Percentiles rank a stretch among this genome's conserved stretches.
Conservation (phyloP, 2,797 vertebrate species). For the Clamator glandarius region DNA sequence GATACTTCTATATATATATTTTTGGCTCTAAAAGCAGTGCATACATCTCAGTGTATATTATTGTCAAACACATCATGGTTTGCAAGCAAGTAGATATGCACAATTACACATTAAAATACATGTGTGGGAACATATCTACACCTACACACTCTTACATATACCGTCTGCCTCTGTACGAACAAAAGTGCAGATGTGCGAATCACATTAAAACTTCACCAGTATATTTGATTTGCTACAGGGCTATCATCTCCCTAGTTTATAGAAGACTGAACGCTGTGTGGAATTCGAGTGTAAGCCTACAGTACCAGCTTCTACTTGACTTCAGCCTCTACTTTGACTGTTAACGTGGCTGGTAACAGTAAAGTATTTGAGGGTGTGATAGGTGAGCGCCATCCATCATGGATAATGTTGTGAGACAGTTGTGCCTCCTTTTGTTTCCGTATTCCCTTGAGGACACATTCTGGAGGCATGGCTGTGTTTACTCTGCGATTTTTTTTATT, state of each 20-base stretch:
- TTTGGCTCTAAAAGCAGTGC: not conserved
- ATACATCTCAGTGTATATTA: not conserved
- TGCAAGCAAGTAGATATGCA: not conserved
- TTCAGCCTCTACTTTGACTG: slow-evolving; percentile 63
- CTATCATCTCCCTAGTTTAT: not conserved
- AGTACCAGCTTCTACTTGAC: slow-evolving; percentile 21
- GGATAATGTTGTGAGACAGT: slow-evolving; percentile 83
- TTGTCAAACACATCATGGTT: not conserved
- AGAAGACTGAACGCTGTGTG: not conserved
- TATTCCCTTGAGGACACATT: slow-evolving; percentile 76
- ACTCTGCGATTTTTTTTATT: slow-evolving; percentile 51
- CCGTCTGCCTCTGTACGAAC: not conserved
- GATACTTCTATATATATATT: not conserved
- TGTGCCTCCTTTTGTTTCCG: slow-evolving; percentile 80
- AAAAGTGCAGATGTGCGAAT: not conserved
- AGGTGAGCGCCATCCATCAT: slow-evolving; percentile 83
- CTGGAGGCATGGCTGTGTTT: slow-evolving; percentile 78
- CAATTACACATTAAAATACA: not conserved
- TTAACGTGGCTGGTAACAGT: slow-evolving; percentile 53
- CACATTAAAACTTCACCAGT: not conserved
- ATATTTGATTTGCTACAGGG: not conserved
- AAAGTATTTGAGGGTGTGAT: slow-evolving; percentile 77
- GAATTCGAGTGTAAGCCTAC: slow-evolving; percentile 16
- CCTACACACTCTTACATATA: not conserved
- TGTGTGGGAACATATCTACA: not conserved